phyloP scores from a whole-genome alignment of 2,113 vertebrate species.

The Microtus montanus region DNA sequence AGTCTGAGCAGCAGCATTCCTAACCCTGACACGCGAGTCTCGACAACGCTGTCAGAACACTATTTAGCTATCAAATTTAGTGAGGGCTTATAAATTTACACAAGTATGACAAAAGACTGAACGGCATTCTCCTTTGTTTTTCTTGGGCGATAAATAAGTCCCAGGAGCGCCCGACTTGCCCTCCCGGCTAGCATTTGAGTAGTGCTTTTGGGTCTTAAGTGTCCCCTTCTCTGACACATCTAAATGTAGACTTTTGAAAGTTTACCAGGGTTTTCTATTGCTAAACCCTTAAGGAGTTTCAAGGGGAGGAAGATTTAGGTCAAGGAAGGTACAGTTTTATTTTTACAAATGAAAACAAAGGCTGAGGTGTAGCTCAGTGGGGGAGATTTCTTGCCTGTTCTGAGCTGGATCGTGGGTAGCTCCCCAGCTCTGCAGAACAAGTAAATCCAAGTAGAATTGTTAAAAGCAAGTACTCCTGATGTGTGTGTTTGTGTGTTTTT shows the following conservation, averaged over 20 bases:
- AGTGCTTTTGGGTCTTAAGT: constrained; percentile 48
- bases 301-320: not conserved
- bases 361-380: not conserved
- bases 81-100: constrained; percentile 76
- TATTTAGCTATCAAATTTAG: constrained; percentile 80
- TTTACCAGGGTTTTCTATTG: not conserved
- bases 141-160: constrained; percentile 54
- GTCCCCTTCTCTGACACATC: constrained; percentile 38
- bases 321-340: not conserved
- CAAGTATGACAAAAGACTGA: constrained; percentile 74
- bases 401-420: not conserved
- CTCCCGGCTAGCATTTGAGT: constrained; percentile 36
- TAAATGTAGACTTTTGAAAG: constrained; percentile 49
- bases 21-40: constrained; percentile 74
- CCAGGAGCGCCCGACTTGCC: not conserved
- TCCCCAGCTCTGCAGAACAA: not conserved
- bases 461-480: not conserved
- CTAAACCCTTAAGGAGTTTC: not conserved
- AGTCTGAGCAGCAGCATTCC: constrained; percentile 78
- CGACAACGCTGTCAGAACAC: constrained; percentile 76
- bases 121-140: constrained; percentile 70
- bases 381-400: not conserved
- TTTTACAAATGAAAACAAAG: constrained; percentile 2
- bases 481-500: not conserved
- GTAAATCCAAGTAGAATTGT: not conserved